Percentiles rank a stretch among this genome's conserved stretches.
These are phyloP conservation scores for Oryzias curvinotus DNA, from an alignment of 2,113 vertebrate genomes.

Conservation along the genomic window DNA sequence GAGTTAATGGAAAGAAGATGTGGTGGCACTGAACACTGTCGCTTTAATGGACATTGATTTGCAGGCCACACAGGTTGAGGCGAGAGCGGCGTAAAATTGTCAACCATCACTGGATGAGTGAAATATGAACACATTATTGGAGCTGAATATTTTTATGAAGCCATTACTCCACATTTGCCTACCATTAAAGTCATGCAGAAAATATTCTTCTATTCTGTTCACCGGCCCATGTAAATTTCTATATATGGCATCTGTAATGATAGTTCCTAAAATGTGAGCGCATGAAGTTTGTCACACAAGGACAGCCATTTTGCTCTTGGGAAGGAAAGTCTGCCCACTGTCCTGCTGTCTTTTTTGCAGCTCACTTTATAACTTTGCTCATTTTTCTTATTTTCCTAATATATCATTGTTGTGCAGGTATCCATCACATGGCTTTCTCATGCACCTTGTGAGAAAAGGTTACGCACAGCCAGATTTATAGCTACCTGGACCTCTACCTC, in stretches of 20 bases:
- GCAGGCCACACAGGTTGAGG: constrained; percentile 40
- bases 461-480: constrained; percentile 56
- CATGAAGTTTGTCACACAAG: background rate
- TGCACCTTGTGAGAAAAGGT: constrained; percentile 45
- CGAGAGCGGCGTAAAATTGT: constrained; percentile 48
- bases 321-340: too few relatives aligned
- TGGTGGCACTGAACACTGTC: constrained; percentile 50
- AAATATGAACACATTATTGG: constrained; percentile 56
- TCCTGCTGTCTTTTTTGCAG: too few relatives aligned
- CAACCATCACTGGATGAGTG: constrained; percentile 37
- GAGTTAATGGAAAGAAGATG: constrained; percentile 49
- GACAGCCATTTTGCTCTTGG: background rate
- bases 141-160: constrained; percentile 29
- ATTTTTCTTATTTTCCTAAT: constrained; percentile 34
- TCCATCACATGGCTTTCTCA: constrained; percentile 48
- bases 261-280: constrained; percentile 18
- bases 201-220: constrained; percentile 36
- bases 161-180: constrained; percentile 53
- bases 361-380: background rate
- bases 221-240: constrained; percentile 25
- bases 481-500: constrained; percentile 20
- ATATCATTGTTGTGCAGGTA: constrained; percentile 43
- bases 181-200: constrained; percentile 45
- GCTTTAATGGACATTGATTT: constrained; percentile 73
- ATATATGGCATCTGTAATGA: constrained; percentile 22